A percentile compares a stretch with the other conserved stretches of the same genome.
Evolutionary conservation across 2,888 invertebrate genomes (phyloP).

Genomic region (Eueremaeus valkanovi): DNA sequence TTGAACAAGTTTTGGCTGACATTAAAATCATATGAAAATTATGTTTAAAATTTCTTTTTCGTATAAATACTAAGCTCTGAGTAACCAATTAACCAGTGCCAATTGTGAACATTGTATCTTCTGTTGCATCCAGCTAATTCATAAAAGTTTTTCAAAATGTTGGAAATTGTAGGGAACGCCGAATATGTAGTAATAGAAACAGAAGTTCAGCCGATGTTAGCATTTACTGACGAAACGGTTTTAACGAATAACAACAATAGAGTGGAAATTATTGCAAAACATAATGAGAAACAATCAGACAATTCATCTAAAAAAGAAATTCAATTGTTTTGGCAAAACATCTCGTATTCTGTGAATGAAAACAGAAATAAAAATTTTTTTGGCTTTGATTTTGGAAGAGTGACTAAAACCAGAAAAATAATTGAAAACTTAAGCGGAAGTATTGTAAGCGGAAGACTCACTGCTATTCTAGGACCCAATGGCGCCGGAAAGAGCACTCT

Average conservation of each 20-base stretch:
- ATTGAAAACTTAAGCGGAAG: constrained; percentile 35
- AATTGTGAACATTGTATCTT: no score
- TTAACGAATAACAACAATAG: not conserved
- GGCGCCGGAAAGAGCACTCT: constrained; percentile 43
- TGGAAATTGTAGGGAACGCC: not conserved
- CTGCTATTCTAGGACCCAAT: constrained; percentile 41
- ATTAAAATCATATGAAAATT: no score
- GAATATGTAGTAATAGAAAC: not conserved
- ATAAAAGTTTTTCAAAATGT: no score
- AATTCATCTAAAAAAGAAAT: not conserved
- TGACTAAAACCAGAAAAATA: not conserved
- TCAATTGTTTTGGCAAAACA: constrained; percentile 27
- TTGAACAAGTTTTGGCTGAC: no score
- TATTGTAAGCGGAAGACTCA: constrained; percentile 27
- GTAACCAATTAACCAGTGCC: no score
- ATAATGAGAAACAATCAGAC: not conserved
- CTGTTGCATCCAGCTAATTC: no score
- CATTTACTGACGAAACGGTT: not conserved
- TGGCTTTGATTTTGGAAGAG: not conserved
- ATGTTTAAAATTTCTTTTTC: no score
- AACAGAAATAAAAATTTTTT: not conserved
- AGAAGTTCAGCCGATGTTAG: not conserved
- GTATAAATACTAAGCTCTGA: no score
- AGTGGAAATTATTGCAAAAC: not conserved
- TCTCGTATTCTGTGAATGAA: constrained; percentile 19